Conservation (phyloP, 2,888 invertebrate genomes). For the Zygogramma bicolorata region DNA sequence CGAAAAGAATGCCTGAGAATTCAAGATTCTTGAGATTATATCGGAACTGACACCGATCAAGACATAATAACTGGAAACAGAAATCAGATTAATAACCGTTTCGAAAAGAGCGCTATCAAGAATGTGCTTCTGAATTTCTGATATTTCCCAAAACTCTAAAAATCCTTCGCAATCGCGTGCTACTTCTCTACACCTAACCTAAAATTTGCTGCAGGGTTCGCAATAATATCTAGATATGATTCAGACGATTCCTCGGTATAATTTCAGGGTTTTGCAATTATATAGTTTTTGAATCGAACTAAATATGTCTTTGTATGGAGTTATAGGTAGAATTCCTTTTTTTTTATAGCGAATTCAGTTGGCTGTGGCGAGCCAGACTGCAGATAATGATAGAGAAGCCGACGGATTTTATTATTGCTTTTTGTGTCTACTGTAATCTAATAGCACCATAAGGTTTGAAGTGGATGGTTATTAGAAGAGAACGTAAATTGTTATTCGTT, state of each 20-base stretch:
- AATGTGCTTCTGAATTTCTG: slow-evolving; percentile 20
- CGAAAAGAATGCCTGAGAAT: background rate
- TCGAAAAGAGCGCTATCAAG: slow-evolving; percentile 21
- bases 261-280: slow-evolving; percentile 46
- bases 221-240: slow-evolving; percentile 30
- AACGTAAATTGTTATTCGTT: slow-evolving; percentile 37
- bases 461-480: slow-evolving; percentile 35
- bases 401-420: slow-evolving; percentile 43
- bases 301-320: slow-evolving; percentile 45
- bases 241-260: slow-evolving; percentile 31
- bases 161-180: slow-evolving; percentile 42
- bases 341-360: slow-evolving; percentile 40
- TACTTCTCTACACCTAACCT: slow-evolving; percentile 26
- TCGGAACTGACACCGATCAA: background rate
- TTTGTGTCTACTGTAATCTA: slow-evolving; percentile 51
- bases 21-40: no score
- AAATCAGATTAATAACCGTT: slow-evolving; percentile 29
- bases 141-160: slow-evolving; percentile 25
- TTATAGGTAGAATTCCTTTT: slow-evolving; percentile 40
- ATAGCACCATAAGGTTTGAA: slow-evolving; percentile 42
- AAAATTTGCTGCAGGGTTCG: slow-evolving; percentile 35
- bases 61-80: background rate
- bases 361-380: slow-evolving; percentile 35
- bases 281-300: slow-evolving; percentile 42
- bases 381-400: slow-evolving; percentile 52